A percentile compares a stretch with the other conserved stretches of the same genome.
These are phyloP conservation scores for Petromus typicus DNA, from an alignment of 2,113 vertebrate genomes.

Conservation along the genomic window DNA sequence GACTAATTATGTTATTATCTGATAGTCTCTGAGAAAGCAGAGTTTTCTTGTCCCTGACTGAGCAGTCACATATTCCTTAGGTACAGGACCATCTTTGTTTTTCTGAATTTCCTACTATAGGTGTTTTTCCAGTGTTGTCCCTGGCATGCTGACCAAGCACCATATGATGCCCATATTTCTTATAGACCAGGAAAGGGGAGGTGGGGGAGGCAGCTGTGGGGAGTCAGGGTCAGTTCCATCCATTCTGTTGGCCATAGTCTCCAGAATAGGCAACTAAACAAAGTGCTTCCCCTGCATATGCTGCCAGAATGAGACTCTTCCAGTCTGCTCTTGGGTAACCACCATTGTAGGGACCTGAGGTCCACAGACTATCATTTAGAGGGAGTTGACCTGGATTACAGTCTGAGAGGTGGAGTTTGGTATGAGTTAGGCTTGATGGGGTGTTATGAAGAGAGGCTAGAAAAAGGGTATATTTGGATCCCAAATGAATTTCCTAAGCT, in stretches of 20 bases:
- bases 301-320: not conserved
- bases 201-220: too few species aligned
- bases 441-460: not conserved
- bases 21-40: not conserved
- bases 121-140: not conserved
- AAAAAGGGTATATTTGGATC: not conserved
- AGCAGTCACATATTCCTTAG: not conserved
- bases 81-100: not conserved
- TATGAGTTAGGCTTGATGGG: not conserved
- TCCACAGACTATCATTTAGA: not conserved
- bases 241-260: not conserved
- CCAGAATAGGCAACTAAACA: not conserved
- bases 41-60: not conserved
- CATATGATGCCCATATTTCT: not conserved
- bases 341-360: not conserved
- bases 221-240: not conserved
- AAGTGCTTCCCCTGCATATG: not conserved
- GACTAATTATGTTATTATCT: not conserved
- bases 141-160: not conserved
- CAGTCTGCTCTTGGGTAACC: not conserved
- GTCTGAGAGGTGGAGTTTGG: not conserved
- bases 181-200: not conserved
- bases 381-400: too few species aligned
- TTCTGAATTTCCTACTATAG: not conserved
- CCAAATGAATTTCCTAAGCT: not conserved